Conservation (phyloP, 2,113 vertebrate species). For the Triplophysa rosa region DNA sequence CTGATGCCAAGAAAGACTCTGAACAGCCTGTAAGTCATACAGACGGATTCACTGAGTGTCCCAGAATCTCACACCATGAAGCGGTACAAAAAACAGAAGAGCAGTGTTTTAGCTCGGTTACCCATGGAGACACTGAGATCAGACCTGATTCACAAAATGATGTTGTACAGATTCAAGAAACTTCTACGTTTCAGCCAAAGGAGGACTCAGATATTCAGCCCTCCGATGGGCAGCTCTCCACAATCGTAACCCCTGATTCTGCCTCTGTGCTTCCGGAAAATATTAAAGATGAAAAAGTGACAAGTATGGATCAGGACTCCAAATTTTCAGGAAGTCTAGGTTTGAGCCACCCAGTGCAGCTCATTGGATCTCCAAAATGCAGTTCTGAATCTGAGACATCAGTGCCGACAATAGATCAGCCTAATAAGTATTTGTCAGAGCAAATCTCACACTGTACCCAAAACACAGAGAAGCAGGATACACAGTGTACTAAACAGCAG, state of each 20-base stretch:
- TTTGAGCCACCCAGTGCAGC: background rate
- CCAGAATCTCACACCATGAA: slow-evolving; percentile 29
- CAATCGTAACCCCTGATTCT: background rate
- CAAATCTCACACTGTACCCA: slow-evolving; percentile 10
- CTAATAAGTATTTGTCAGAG: slow-evolving; percentile 28
- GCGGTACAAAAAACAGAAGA: slow-evolving; percentile 50
- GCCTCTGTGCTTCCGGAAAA: slow-evolving; percentile 15
- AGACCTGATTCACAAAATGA: slow-evolving; percentile 12
- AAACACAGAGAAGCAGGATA: slow-evolving; percentile 25
- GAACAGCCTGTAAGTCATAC: slow-evolving; percentile 43
- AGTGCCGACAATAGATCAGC: background rate
- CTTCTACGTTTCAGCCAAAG: slow-evolving; percentile 4
- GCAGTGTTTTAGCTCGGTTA: slow-evolving; percentile 19
- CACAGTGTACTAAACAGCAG: slow-evolving; percentile 16
- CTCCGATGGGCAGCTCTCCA: background rate
- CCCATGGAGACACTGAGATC: slow-evolving; percentile 43
- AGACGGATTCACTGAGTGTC: slow-evolving; percentile 27
- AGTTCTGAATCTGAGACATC: background rate
- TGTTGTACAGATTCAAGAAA: slow-evolving; percentile 8
- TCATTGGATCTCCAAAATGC: background rate
- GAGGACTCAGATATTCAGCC: background rate
- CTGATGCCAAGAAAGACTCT: slow-evolving; percentile 42
- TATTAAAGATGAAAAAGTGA: background rate
- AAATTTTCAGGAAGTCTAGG: background rate
- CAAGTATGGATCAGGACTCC: background rate